Evolutionary conservation across 2,113 vertebrate species (phyloP), one percentile per base, ranked within the genome.

Genomic region (Ochotona curzoniae): DNA sequence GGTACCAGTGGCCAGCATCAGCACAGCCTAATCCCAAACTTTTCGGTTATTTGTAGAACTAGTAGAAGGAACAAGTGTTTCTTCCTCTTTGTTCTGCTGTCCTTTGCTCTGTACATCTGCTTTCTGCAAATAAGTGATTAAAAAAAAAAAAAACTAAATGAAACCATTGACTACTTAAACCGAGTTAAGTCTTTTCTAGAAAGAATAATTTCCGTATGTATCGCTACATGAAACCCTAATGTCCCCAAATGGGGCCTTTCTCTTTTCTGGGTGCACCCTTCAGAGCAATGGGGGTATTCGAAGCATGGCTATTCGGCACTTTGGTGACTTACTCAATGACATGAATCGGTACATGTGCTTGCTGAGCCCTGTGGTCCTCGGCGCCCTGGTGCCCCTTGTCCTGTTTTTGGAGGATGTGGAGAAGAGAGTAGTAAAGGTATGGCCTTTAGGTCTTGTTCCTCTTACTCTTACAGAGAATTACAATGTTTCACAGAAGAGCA

Each of bases 351-450:
- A 96, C 32, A 85, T 9, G 0, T 38, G 83, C 81, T 91, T 91
- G 84, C 21, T 97, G 5, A 88, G 51, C 1, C 12, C 47, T 9
- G 8, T 85, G n/a, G 15, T 96, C 30, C 14, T 95, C 0, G 1
- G 26, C n/a, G 47, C 38, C 9, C 9, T 97, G 8, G 94, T 96
- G 28, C 94, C 96, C 35, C 47, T 97, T 14, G 87, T 97, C n/a
- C 64, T 97, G 64, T 97, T 93, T 88, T n/a, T 97, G 78, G 96
- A 97, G 63, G 96, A 97, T 13, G 47, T 4, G 0, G 94, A 97
- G 14, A n/a, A 1, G 17, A 87, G 5, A 60, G 94, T 97, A 10
- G 87, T 49, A 8, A 54, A 44, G 18, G 97, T 97, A 93, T 93
- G 96, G 87, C 51, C 30, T 63, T 25, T 57, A 21, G 21, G 44